Conservation (phyloP, 2,888 invertebrate genomes). For the Sinhomidia bicolor region DNA sequence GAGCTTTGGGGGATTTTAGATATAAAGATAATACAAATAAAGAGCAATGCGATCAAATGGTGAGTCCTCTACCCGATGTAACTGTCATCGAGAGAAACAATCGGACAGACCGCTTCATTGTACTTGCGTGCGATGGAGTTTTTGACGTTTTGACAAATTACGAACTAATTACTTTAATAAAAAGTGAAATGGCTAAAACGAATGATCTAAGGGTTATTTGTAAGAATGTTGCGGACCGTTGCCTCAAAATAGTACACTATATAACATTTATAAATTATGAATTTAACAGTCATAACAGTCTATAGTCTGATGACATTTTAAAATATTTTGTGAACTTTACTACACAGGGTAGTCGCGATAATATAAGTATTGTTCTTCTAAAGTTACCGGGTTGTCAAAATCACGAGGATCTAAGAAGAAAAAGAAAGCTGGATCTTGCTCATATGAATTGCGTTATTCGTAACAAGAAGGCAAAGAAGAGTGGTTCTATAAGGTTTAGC, state of each 20-base stretch:
- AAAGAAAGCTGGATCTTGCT: conserved; percentile 24
- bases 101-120: conserved; percentile 34
- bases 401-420: neutral
- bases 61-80: conserved; percentile 61
- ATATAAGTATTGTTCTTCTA: conserved; percentile 55
- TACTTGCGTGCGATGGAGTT: conserved; percentile 62
- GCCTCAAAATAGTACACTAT: conserved; percentile 42
- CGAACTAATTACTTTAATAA: conserved; percentile 35
- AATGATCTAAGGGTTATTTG: conserved; percentile 28
- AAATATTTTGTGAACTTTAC: too few species aligned
- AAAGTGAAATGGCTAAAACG: conserved; percentile 42
- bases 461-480: neutral
- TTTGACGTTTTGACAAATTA: conserved; percentile 64
- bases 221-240: conserved; percentile 53
- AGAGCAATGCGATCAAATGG: conserved; percentile 49
- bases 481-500: too few species aligned
- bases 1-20: conserved; percentile 59
- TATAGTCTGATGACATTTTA: too few species aligned
- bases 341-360: conserved; percentile 58
- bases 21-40: conserved; percentile 42
- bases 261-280: too few species aligned
- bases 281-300: too few species aligned
- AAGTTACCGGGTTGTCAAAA: conserved; percentile 52
- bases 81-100: conserved; percentile 43
- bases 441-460: conserved; percentile 3